These are phyloP conservation scores for Ectropis crepuscularia DNA, from an alignment of 2,888 invertebrate genomes.

Conservation along the genomic window DNA sequence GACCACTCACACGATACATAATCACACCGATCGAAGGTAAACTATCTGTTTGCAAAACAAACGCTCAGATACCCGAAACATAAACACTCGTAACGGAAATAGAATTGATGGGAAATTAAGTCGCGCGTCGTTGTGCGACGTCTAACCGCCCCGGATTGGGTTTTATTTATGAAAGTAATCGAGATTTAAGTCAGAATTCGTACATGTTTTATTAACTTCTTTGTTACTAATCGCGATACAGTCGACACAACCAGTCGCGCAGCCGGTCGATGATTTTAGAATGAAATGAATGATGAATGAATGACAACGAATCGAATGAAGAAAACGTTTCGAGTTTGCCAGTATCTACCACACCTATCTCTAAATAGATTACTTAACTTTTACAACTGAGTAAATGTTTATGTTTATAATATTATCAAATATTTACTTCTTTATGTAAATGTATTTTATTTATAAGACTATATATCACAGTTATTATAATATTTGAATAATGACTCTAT, in stretches of 20 bases:
- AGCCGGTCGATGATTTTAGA: conserved; percentile 47
- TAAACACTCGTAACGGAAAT: conserved; percentile 69
- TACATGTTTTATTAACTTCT: conserved; percentile 55
- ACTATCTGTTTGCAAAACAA: conserved; percentile 78
- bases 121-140: conserved; percentile 30
- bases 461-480: too few species aligned
- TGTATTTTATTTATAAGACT: too few species aligned
- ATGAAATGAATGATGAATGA: conserved; percentile 37
- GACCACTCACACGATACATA: conserved; percentile 43
- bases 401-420: too few species aligned
- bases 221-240: conserved; percentile 49
- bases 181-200: conserved; percentile 63
- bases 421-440: too few species aligned
- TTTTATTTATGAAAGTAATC: conserved; percentile 41
- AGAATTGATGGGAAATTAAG: conserved; percentile 34
- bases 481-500: too few species aligned
- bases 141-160: conserved; percentile 27
- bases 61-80: conserved; percentile 75
- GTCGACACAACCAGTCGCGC: conserved; percentile 40
- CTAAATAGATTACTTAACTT: too few species aligned
- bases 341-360: too few species aligned
- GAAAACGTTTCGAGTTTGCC: too few species aligned
- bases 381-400: too few species aligned
- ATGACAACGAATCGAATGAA: conserved; percentile 4
- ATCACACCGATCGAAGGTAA: conserved; percentile 52